Base-by-base conservation (phyloP, 2,113 vertebrate genomes). In the Triplophysa tibetana region DNA sequence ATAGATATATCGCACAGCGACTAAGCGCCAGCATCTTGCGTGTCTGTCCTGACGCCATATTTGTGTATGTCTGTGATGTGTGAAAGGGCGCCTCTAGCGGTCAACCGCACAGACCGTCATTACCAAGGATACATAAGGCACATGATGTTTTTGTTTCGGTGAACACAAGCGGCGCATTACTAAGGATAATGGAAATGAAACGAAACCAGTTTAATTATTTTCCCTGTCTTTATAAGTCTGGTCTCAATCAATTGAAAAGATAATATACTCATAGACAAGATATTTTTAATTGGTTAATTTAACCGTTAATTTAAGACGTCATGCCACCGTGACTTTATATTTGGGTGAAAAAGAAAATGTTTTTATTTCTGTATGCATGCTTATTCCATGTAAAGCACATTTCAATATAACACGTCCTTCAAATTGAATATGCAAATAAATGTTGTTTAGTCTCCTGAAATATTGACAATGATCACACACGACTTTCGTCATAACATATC, bases 31-130 rank as follows among this genome's bases (percentile, higher is more conserved):
- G 91, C 92, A 93, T 92, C 92, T 79, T 81, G 78, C 23, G 85
- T 26, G 88, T 80, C 82, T 73, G 89, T 70, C 82, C 41, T 80
- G 87, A 88, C 93, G 93, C 93, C 93, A 94, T 94, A 92, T 94
- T 94, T 93, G 91, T 92, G 89, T 92, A 86, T 89, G 88, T 66
- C 62, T 81, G 23, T 7, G 23, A 77, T 73, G 85, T 33, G 75
- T 81, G 70, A 83, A 88, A 88, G 83, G 87, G 91, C 92, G 91
- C 91, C 91, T 88, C 91, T 87, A 87, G 89, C 70, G 92, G 90
- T 56, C 64, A 62, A 54, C 54, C 9, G 41, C 48, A 45, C 5
- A 23, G 14, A 26, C 45, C 10, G 17, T 52, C 64, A 72, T 64
- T 62, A 45, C 73, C 73, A 75, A 63, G 73, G 73, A 62, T 61